Evolutionary conservation across 2,113 vertebrate genomes (phyloP).

Genomic region (Burhinus bistriatus): DNA sequence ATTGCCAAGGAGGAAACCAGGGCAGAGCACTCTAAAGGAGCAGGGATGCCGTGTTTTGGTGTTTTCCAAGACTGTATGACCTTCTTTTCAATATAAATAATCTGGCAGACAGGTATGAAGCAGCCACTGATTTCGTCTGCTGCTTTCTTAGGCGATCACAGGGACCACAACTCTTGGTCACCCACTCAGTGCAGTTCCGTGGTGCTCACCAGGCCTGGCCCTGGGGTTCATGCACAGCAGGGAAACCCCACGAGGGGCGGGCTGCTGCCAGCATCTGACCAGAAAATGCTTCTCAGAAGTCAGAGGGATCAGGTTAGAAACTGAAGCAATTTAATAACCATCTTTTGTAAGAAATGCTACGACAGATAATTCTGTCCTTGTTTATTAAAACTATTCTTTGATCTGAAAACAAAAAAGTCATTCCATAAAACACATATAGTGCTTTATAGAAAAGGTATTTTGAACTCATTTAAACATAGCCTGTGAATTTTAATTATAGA

Average conservation of each 20-base stretch:
- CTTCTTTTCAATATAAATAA: not conserved
- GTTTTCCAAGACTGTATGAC: not conserved
- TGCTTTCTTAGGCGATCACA: not conserved
- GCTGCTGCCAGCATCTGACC: not conserved
- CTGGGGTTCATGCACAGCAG: not conserved
- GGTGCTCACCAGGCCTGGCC: rapidly evolving
- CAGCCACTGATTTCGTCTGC: not conserved
- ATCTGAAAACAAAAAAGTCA: not conserved
- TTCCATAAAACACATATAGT: conserved; percentile 5
- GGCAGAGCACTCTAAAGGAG: not conserved
- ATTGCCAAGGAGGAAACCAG: not conserved
- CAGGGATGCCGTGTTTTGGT: not conserved
- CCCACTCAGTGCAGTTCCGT: not conserved
- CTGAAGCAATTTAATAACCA: not conserved
- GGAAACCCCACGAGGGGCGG: rapidly evolving
- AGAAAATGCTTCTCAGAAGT: conserved; percentile 22
- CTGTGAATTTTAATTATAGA: conserved; percentile 60
- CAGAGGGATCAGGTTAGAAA: not conserved
- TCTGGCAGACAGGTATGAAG: not conserved
- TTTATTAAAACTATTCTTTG: conserved; percentile 2
- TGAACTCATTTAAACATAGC: conserved; percentile 37
- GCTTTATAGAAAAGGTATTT: conserved; percentile 55
- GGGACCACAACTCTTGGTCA: too few relatives aligned
- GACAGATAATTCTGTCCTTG: conserved; percentile 9
- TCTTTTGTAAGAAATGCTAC: conserved; percentile 34